Conservation (phyloP, 1,140 invertebrate species). For the Pachypeltis micranthus region DNA sequence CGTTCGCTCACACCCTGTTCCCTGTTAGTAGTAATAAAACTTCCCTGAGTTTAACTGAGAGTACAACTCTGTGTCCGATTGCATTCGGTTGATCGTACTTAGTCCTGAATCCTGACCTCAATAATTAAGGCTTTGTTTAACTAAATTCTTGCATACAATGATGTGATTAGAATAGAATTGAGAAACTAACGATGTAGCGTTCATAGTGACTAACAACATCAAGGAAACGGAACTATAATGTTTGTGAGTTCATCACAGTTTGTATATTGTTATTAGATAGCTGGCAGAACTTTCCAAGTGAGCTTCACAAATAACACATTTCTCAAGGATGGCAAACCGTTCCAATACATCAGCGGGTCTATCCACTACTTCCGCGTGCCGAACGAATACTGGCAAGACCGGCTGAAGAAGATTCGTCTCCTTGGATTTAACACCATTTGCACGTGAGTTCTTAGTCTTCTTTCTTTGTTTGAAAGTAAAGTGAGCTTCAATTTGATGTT, state of each 20-base stretch:
- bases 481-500: slow-evolving; percentile 5
- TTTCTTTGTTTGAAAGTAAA: not conserved
- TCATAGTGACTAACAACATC: too few species aligned
- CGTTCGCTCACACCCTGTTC: too few species aligned
- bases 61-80: too few species aligned
- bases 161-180: too few species aligned
- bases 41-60: too few species aligned
- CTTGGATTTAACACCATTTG: slow-evolving; percentile 83
- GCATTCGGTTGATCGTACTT: too few species aligned
- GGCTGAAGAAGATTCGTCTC: slow-evolving; percentile 67
- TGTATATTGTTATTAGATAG: not conserved
- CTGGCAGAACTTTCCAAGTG: slow-evolving; percentile 36
- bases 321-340: slow-evolving; percentile 67
- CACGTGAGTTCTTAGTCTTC: slow-evolving; percentile 48
- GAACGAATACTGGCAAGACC: slow-evolving; percentile 67
- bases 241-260: slow-evolving; percentile 43
- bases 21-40: too few species aligned
- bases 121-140: too few species aligned
- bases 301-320: slow-evolving; percentile 66
- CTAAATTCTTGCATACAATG: too few species aligned
- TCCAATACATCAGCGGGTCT: slow-evolving; percentile 75
- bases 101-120: too few species aligned
- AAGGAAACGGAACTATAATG: too few species aligned
- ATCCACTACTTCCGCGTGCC: slow-evolving; percentile 87
- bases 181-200: too few species aligned